Evolutionary conservation across 2,113 vertebrate genomes (phyloP), one percentile per base, ranked within the genome.

Genomic region (Vulpes ferrilata): DNA sequence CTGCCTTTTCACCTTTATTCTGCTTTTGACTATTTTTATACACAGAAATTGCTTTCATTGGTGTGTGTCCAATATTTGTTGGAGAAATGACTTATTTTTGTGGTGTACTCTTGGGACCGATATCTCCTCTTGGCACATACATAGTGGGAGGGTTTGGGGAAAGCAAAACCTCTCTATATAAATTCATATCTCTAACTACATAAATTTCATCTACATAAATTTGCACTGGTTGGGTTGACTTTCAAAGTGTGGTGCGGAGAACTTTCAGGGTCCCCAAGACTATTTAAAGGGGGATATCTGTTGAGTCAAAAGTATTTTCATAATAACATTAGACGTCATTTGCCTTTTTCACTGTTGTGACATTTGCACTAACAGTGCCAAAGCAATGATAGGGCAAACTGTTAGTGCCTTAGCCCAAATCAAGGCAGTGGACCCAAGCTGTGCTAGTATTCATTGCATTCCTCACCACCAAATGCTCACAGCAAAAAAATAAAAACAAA

Each of bases 11-110:
- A 59, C 53, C 5, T 64, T 23, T 8, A 25, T 17, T 73, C 7
- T 62, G 35, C 51, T 51, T 87, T 71, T 64, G n/a, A 74, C 38
- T 48, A 53, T 67, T 90, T 94, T 88, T 38, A 78, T 71, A 55
- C 10, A 27, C 43, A 65, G 81, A 86, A 43, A 83, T 51, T 43
- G 55, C 51, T 85, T 71, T 88, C 22, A 62, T 27, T 12, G 6
- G 35, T 93, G 30, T 57, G 22, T 88, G 81, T 88, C 64, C 67
- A 95, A n/a, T 73, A 22, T 90, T 88, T 90, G 64, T 93, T 87
- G 85, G 84, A 80, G 23, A 65, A 85, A 51, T 79, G 22, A 64
- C 30, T 12, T 19, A 57, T 89, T 64, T 92, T 71, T 64, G 43
- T 3, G 7, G 67, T 5, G 4, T 30, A 30, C 23, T 90, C 80